These are phyloP conservation scores for human DNA, from an alignment of 2,113 vertebrate species.

Conservation along the genomic window DNA sequence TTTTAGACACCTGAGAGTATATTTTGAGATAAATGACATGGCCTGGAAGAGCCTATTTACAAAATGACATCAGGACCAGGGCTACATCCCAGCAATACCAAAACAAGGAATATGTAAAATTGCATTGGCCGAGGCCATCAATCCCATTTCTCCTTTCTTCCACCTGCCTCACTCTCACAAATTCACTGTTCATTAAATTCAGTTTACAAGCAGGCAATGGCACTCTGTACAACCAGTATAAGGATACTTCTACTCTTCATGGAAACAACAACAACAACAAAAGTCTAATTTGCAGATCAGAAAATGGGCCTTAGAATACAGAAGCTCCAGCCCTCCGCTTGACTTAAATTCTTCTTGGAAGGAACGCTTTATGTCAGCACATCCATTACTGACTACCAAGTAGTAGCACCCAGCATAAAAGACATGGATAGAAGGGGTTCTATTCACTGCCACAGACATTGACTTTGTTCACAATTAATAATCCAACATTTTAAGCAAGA, in stretches of 20 bases:
- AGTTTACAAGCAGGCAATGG: background rate
- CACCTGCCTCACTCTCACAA: background rate
- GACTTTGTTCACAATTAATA: background rate
- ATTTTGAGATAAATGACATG: slow-evolving; percentile 5
- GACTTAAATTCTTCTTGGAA: background rate
- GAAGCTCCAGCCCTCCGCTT: background rate
- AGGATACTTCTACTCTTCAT: background rate
- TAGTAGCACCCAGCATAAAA: background rate
- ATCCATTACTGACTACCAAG: background rate
- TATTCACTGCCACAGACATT: background rate
- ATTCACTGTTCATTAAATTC: background rate
- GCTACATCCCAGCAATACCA: background rate
- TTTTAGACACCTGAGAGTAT: background rate
- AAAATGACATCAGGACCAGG: background rate
- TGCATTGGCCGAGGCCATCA: background rate
- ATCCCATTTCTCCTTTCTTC: background rate
- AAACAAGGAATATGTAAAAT: background rate
- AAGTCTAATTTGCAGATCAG: background rate
- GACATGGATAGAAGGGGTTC: background rate
- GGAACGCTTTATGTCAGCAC: background rate
- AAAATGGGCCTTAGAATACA: background rate
- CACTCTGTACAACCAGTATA: background rate
- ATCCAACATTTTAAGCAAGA: slow-evolving; percentile 3
- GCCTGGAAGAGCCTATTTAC: background rate
- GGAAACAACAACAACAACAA: background rate